Evolutionary conservation across 2,797 vertebrate species (phyloP), one percentile per base, ranked within the genome.

Genomic region (Scomberomorus guttatus): DNA sequence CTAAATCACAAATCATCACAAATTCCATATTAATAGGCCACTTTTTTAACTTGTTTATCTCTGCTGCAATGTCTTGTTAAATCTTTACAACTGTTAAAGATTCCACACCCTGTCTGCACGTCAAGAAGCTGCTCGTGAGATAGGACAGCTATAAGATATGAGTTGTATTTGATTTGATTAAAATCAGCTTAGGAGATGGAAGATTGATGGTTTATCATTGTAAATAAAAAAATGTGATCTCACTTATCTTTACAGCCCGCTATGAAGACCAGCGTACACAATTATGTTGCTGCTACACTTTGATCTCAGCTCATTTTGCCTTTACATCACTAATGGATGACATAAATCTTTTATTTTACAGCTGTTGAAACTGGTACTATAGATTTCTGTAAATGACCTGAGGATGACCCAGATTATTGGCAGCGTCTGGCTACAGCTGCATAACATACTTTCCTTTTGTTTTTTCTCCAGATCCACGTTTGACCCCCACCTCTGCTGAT

Each of bases 371-470:
- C 73, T 67, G 58, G 51, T 52, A 24, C 44, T 64, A 65, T 59
- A 79, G 59, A 56, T 79, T 58, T 74, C 59, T 66, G 62, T 46
- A 61, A 68, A 78, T 87, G 77, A 29, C 77, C 81, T 0, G 4
- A 77, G 58, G 32, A 76, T 77, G 82, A 79, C 75, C 79, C 67
- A 61, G 65, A 62, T 75, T 78, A 72, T 73, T 81, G 72, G 63
- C 74, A 76, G 39, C 18, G 2, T 74, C 57, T 65, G 34, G n/a
- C 63, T 67, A 69, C 86, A 89, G 77, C 86, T 90, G 80, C 32
- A 22, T 86, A 79, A 89, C 75, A 79, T 83, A 76, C 86, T 86
- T 82, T 85, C 57, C 62, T 77, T 89, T 86, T 91, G 77, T 90
- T 72, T 90, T 72, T 86, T 61, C 81, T 76, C 50, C 84, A 90